Percentiles rank a stretch among this genome's conserved stretches.
Conservation (phyloP, 2,888 invertebrate genomes). For the Boloria selene region DNA sequence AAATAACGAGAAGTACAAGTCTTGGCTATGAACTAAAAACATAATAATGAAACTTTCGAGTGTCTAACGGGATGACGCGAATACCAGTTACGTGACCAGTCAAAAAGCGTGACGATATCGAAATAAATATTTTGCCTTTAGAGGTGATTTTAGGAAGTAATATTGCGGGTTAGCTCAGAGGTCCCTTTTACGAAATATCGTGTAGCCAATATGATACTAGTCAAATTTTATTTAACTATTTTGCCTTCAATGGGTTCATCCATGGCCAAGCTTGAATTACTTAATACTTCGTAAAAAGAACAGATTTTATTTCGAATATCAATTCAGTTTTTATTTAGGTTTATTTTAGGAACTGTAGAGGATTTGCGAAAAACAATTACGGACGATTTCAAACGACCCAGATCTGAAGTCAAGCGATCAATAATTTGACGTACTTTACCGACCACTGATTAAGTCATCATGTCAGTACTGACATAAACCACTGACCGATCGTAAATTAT, state of each 20-base stretch:
- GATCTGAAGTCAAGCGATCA: slow-evolving; percentile 51
- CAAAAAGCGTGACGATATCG: slow-evolving; percentile 54
- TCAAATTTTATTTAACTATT: no score
- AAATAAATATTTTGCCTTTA: slow-evolving; percentile 24
- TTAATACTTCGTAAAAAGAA: no score
- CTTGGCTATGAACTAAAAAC: slow-evolving; percentile 33
- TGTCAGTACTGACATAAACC: slow-evolving; percentile 25
- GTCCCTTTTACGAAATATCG: no score
- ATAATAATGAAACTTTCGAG: slow-evolving; percentile 44
- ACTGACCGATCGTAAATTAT: neutral
- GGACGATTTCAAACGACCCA: slow-evolving; percentile 46
- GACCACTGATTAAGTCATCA: slow-evolving; percentile 49
- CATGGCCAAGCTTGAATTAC: no score
- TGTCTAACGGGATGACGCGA: slow-evolving; percentile 48
- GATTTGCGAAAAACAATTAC: slow-evolving; percentile 22
- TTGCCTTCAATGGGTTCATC: no score
- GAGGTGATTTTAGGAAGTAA: neutral
- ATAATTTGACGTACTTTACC: slow-evolving; percentile 45
- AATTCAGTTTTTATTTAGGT: no score
- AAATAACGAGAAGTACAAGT: slow-evolving; percentile 16
- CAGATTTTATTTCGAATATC: no score
- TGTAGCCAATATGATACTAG: no score
- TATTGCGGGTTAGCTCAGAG: no score
- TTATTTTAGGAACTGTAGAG: neutral
- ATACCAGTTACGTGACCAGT: slow-evolving; percentile 53